Conservation (phyloP, 64 coral and sea anemone species). For the Stichodactyla mertensii region DNA sequence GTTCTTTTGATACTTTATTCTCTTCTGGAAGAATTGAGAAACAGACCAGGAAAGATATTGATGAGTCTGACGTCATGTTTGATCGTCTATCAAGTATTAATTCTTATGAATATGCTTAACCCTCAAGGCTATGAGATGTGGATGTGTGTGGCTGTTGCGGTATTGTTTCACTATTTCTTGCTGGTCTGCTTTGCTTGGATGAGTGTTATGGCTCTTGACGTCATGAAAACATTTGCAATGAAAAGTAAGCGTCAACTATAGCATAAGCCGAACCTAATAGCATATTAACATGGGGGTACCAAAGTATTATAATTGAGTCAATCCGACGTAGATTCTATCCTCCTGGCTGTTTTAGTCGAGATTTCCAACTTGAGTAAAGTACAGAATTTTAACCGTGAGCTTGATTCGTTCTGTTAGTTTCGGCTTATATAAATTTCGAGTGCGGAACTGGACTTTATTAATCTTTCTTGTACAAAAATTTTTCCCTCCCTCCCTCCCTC, state of each 20-base stretch:
- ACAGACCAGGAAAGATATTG: constrained; percentile 54
- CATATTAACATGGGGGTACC: too few relatives aligned
- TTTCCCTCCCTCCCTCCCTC: too few relatives aligned
- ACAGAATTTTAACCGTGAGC: too few relatives aligned
- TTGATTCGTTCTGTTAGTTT: too few relatives aligned
- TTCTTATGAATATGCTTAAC: not conserved
- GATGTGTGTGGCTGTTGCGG: constrained; percentile 26
- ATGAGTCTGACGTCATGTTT: constrained; percentile 43
- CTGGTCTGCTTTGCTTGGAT: constrained; percentile 58
- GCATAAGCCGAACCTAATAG: too few relatives aligned
- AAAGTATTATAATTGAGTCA: too few relatives aligned
- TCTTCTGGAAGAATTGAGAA: constrained; percentile 28
- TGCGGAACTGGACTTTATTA: too few relatives aligned
- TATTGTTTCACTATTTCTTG: constrained; percentile 57
- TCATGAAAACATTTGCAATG: constrained; percentile 39
- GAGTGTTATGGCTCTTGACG: constrained; percentile 59
- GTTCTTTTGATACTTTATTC: constrained; percentile 27
- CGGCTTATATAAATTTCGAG: too few relatives aligned
- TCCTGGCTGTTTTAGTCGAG: too few relatives aligned
- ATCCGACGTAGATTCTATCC: too few relatives aligned
- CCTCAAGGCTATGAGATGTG: constrained; percentile 6
- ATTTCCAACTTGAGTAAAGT: too few relatives aligned
- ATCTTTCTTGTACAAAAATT: too few relatives aligned
- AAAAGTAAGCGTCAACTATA: constrained; percentile 19
- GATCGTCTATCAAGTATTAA: constrained; percentile 48